Percentiles rank a stretch among this genome's conserved stretches.
Conservation (phyloP, 2,888 invertebrate genomes). For the Sinotaia quadrata region DNA sequence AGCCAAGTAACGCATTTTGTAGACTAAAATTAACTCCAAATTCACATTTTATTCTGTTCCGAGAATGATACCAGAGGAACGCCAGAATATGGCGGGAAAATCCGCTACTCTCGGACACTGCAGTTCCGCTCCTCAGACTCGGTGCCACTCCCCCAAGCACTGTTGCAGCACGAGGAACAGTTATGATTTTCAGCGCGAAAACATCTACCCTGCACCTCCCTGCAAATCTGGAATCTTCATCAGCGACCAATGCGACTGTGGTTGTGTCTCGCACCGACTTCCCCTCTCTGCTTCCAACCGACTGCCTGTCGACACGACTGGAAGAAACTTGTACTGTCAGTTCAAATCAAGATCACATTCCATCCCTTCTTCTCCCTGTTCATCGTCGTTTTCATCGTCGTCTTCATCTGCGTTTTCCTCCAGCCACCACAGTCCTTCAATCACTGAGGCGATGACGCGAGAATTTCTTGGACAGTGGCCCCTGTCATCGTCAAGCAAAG, state of each 20-base stretch:
- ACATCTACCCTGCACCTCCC: not conserved
- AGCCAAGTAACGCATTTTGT: too few relatives aligned
- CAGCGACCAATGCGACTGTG: not conserved
- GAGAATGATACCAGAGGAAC: not conserved
- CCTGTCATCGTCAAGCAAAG: not conserved
- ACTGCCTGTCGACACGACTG: not conserved
- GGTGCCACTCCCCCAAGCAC: not conserved
- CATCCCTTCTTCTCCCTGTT: not conserved
- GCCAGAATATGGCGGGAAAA: not conserved
- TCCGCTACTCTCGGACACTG: not conserved
- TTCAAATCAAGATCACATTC: not conserved
- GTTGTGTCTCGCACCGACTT: not conserved
- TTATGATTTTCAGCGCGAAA: not conserved
- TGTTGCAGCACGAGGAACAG: not conserved
- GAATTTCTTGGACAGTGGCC: constrained; percentile 9
- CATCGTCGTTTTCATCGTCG: not conserved
- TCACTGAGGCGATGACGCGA: constrained; percentile 5
- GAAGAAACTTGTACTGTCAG: not conserved
- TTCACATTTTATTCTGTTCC: too few relatives aligned
- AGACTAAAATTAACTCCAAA: too few relatives aligned
- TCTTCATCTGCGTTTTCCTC: not conserved
- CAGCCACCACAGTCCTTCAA: constrained; percentile 8
- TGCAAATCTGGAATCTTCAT: not conserved
- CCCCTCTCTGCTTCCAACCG: too few relatives aligned
- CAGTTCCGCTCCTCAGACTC: constrained; percentile 16